Base-by-base conservation (phyloP, 2,113 vertebrate species). In the Jacana jacana region DNA sequence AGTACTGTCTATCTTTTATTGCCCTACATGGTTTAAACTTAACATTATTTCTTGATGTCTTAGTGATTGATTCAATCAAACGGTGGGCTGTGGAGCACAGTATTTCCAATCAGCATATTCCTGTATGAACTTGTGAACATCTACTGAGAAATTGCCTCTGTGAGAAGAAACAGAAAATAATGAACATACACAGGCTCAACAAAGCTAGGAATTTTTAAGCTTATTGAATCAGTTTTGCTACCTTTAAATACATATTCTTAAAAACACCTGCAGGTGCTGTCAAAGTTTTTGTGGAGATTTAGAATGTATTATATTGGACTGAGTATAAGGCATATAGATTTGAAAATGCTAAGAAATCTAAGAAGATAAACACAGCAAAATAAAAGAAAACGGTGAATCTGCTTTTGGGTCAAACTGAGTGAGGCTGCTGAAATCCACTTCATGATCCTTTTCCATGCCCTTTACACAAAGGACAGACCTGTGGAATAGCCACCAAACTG, bases 191-290 rank as follows among this genome's bases (percentile, higher is more conserved):
- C 1, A 46, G 28, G 9, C 55, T 73, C 54, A 65, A 65, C 25
- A 91, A 17, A 76, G n/a, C 14, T 35, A 88, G 51, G 39, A 75
- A 81, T 80, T 86, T 86, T 51, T 52, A 90, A 73, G 30, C 71
- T 91, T 82, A 77, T 27, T 66, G 20, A 72, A 94, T 82, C 23
- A 93, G 13, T 57, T 96, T 73, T 91, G 51, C 27, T 94, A 83
- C 33, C 37, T 89, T 96, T 86, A 93, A 81, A 64, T 84, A 77
- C 80, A 89, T 90, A 94, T 66, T 95, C 69, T 91, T 70, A 23
- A 83, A 91, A 60, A 94, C 77, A 96, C 78, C 81, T 91, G 42
- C 83, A 93, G 87, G 24, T 64, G 37, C 81, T 82, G 68, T 39
- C 73, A 89, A 89, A 81, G 25, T 68, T 24, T 24, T 46, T 54